These are phyloP conservation scores for Carassius auratus DNA, from an alignment of 2,113 vertebrate genomes.

Conservation along the genomic window DNA sequence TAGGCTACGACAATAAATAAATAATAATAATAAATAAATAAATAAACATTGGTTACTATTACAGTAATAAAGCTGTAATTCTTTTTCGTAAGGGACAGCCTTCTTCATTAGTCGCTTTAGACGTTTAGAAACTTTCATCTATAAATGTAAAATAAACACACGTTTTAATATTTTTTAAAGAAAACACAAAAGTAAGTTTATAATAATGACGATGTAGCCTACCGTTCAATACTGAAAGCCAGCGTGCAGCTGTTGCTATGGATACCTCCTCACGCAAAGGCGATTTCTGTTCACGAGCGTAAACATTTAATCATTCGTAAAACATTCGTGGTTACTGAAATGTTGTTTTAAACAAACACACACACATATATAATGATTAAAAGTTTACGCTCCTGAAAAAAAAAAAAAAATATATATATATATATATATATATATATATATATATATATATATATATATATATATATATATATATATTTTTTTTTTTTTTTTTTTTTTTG, in stretches of 20 bases:
- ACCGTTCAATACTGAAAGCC: background rate
- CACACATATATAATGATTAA: too few relatives aligned
- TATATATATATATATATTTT: too few relatives aligned
- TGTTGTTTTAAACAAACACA: too few relatives aligned
- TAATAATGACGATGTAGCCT: background rate
- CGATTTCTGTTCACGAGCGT: background rate
- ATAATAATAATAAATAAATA: too few relatives aligned
- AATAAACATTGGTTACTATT: background rate
- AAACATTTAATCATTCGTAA: background rate
- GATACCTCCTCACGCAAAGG: background rate
- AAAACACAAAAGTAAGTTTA: background rate
- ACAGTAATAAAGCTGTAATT: too few relatives aligned
- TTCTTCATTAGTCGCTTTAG: background rate
- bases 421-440: too few relatives aligned
- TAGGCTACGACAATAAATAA: too few relatives aligned
- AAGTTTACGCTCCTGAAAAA: too few relatives aligned
- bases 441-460: too few relatives aligned
- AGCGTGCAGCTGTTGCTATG: conserved; percentile 7
- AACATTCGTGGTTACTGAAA: background rate
- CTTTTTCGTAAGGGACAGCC: too few relatives aligned
- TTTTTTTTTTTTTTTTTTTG: too few relatives aligned
- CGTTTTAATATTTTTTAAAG: background rate
- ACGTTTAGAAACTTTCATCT: background rate
- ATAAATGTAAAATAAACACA: background rate
- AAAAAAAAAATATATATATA: too few relatives aligned